Conservation (phyloP, 2,888 invertebrate species). For the Dyspetes luteomarginatus region DNA sequence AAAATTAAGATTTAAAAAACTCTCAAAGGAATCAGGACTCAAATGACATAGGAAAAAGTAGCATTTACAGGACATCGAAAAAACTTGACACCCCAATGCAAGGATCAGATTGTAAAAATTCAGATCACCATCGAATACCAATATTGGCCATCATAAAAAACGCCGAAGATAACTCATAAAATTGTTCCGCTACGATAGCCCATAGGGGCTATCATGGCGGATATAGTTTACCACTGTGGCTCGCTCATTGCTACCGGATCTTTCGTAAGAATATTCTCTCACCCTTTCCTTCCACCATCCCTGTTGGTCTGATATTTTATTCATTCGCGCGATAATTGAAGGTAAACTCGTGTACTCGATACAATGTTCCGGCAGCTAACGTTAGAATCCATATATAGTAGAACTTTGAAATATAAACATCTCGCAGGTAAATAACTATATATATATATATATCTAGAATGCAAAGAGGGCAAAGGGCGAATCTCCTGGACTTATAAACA, state of each 20-base stretch:
- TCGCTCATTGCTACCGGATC: background rate
- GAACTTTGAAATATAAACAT: too few relatives aligned
- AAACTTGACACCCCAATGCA: too few relatives aligned
- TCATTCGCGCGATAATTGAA: slow-evolving; percentile 81
- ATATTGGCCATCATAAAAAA: too few relatives aligned
- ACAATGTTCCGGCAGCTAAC: slow-evolving; percentile 62
- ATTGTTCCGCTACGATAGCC: background rate
- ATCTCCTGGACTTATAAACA: too few relatives aligned
- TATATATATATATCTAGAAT: slow-evolving; percentile 15
- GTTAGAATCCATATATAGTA: background rate
- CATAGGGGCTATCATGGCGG: too few relatives aligned
- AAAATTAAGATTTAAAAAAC: background rate
- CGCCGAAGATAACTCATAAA: slow-evolving; percentile 1
- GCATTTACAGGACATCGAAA: too few relatives aligned
- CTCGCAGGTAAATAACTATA: too few relatives aligned
- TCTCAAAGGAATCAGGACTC: background rate
- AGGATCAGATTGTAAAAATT: too few relatives aligned
- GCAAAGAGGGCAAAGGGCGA: too few relatives aligned
- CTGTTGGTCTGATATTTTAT: slow-evolving; percentile 74
- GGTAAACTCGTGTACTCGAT: slow-evolving; percentile 77
- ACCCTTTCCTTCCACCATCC: background rate
- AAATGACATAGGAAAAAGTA: slow-evolving; percentile 8
- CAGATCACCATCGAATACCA: too few relatives aligned
- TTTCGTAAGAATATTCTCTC: slow-evolving; percentile 12
- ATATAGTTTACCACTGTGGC: background rate